Evolutionary conservation across 1,140 invertebrate genomes (phyloP).

Genomic region (Capitella teleta): DNA sequence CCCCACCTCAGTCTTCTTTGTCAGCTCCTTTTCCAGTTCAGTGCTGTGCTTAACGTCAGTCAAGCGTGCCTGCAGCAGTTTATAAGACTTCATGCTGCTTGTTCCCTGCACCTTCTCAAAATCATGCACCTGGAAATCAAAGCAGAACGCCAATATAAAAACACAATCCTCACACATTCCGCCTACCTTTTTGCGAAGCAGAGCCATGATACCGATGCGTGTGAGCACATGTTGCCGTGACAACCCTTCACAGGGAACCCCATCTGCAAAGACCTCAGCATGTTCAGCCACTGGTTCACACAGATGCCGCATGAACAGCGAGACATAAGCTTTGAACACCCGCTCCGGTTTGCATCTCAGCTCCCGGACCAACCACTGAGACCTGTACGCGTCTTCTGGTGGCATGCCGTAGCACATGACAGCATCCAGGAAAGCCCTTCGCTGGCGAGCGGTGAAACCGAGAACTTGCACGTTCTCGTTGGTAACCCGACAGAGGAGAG

Average conservation of each 20-base stretch:
- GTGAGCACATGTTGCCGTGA: slow-evolving; percentile 91
- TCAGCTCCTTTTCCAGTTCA: neutral
- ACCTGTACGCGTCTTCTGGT: slow-evolving; percentile 92
- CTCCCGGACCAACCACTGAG: slow-evolving; percentile 15
- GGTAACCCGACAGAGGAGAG: too few relatives aligned
- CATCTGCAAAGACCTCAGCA: slow-evolving; percentile 90
- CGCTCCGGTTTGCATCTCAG: slow-evolving; percentile 68
- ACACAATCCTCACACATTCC: too few relatives aligned
- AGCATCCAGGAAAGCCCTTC: slow-evolving; percentile 92
- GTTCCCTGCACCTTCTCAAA: slow-evolving; percentile 97
- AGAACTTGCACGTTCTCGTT: slow-evolving; percentile 62
- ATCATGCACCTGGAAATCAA: slow-evolving; percentile 57
- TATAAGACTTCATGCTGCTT: slow-evolving; percentile 73
- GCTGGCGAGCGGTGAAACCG: slow-evolving; percentile 89
- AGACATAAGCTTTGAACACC: slow-evolving; percentile 77
- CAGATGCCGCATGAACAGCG: slow-evolving; percentile 92
- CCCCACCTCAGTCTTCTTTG: neutral
- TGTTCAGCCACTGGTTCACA: slow-evolving; percentile 88
- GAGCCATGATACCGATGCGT: slow-evolving; percentile 90
- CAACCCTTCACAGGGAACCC: slow-evolving; percentile 90
- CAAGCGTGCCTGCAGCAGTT: neutral
- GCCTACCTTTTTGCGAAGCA: slow-evolving; percentile 83
- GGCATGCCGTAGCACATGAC: slow-evolving; percentile 99
- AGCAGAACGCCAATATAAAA: neutral
- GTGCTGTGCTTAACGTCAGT: neutral